phyloP scores from a whole-genome alignment of 2,797 vertebrate genomes.

The Pantherophis alleghaniensis region DNA sequence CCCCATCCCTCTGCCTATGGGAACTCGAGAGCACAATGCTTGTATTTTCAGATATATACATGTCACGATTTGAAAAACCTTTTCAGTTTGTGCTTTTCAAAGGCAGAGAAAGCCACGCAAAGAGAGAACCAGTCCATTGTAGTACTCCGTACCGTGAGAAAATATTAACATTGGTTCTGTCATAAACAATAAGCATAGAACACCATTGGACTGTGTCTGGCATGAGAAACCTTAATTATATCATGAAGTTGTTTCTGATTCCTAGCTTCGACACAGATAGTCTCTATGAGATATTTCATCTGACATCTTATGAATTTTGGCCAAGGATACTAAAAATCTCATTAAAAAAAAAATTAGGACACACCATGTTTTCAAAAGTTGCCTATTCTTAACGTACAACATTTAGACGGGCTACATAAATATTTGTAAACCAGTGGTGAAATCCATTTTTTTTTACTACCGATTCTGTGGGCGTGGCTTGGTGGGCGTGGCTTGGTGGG shows the following conservation, averaged over 20 bases:
- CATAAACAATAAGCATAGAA: background rate
- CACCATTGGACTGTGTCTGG: background rate
- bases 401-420: background rate
- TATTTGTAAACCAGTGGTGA: background rate
- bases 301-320: background rate
- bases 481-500: no score
- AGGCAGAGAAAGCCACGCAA: background rate
- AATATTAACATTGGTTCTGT: background rate
- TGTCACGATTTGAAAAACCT: background rate
- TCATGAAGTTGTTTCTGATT: background rate
- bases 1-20: no score
- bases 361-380: background rate
- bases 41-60: background rate
- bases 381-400: background rate
- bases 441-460: no score
- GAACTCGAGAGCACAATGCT: background rate
- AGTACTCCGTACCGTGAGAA: background rate
- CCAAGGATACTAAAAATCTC: background rate
- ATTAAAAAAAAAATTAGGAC: background rate
- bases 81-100: background rate
- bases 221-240: background rate
- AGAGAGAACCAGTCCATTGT: background rate
- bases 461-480: no score
- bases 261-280: background rate
- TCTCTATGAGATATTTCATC: background rate